Percentiles rank a stretch among this genome's conserved stretches.
phyloP scores from a whole-genome alignment of 2,888 invertebrate species.

The Acanthosepion pharaonis region DNA sequence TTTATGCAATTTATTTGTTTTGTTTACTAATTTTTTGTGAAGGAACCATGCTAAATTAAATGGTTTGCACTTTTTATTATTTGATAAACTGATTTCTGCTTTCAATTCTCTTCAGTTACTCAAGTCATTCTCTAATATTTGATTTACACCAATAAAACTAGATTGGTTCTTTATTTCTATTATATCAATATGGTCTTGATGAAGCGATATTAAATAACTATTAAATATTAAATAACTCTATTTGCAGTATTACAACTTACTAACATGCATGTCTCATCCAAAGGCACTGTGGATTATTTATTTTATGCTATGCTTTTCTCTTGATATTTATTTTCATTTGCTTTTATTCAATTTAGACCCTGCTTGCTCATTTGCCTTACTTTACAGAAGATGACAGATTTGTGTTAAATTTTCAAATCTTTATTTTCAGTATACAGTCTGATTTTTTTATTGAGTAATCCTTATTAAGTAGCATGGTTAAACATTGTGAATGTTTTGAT shows the following conservation, averaged over 20 bases:
- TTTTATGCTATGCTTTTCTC: background rate
- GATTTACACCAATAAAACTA: background rate
- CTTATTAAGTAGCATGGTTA: too few relatives aligned
- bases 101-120: background rate
- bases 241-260: background rate
- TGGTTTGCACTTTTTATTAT: background rate
- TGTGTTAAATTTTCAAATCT: background rate
- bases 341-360: background rate
- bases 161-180: background rate
- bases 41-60: background rate
- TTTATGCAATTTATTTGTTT: slow-evolving; percentile 16
- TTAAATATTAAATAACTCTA: background rate
- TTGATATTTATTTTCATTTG: background rate
- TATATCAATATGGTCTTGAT: background rate
- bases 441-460: too few relatives aligned
- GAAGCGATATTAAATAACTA: background rate
- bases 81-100: background rate
- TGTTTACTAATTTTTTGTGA: background rate
- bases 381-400: background rate
- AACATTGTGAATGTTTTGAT: too few relatives aligned
- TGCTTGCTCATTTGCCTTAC: background rate
- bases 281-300: background rate
- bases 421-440: background rate
- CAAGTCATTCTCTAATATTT: background rate
- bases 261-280: background rate